phyloP scores from a whole-genome alignment of 2,888 invertebrate genomes.

The Tiliacea aurago region DNA sequence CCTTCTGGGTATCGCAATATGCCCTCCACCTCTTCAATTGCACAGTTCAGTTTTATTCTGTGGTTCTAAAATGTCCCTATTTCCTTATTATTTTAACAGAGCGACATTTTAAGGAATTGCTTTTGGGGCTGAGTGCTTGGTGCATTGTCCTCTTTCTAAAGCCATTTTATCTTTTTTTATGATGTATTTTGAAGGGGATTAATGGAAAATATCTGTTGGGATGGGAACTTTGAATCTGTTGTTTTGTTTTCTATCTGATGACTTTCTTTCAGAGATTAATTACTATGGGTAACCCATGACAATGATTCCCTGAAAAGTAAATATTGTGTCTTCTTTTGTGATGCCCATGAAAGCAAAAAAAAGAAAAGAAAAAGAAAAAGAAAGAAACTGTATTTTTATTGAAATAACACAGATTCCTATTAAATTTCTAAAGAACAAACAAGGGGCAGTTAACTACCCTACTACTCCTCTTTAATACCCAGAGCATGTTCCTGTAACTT shows the following conservation, averaged over 20 bases:
- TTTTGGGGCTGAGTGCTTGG: constrained; percentile 21
- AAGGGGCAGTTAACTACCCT: background rate
- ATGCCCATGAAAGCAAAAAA: background rate
- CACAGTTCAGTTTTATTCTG: constrained; percentile 2
- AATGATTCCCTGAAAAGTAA: background rate
- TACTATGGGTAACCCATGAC: background rate
- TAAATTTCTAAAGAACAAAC: background rate
- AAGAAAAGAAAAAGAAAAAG: too few relatives aligned
- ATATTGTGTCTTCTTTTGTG: background rate
- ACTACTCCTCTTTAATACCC: background rate
- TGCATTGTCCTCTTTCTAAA: background rate
- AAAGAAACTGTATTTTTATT: background rate
- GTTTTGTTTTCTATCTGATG: too few relatives aligned
- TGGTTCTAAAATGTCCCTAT: constrained; percentile 2
- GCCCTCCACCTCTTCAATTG: constrained; percentile 25
- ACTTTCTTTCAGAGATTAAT: background rate
- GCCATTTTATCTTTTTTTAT: background rate
- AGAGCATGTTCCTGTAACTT: background rate
- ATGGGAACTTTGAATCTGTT: too few relatives aligned
- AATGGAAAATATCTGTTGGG: background rate
- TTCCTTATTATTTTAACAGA: constrained; percentile 31
- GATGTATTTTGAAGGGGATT: background rate
- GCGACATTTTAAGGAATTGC: constrained; percentile 20
- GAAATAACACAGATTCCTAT: background rate
- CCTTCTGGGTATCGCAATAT: constrained; percentile 20